Evolutionary conservation across 2,888 invertebrate genomes (phyloP), one percentile per base, ranked within the genome.

Genomic region (Leucophenga montana): DNA sequence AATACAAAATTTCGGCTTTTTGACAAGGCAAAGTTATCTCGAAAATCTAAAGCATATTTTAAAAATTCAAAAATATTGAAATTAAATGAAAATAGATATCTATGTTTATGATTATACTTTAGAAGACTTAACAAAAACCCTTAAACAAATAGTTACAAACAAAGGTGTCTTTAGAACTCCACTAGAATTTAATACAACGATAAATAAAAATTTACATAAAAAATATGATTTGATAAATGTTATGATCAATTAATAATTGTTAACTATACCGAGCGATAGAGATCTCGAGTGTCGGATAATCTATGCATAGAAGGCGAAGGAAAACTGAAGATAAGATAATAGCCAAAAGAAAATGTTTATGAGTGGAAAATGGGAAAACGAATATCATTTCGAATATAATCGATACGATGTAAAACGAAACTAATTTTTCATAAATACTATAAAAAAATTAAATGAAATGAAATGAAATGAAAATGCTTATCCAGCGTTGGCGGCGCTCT

Each of bases 191-290:
- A 27, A 27, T 27, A 64, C 39, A 50, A 56, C 53, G 22, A 57
- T 22, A 62, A 50, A 64, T 64, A 27, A 1, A 33, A 61, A 64
- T 64, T 64, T 46, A 64, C n/a, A 71, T 61, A 71, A 69, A 68
- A 66, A 66, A 76, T 68, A 71, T 75, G 61, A 70, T 75, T 78
- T 79, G 80, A 82, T 79, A 84, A 79, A 82, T 82, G 84, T 84
- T 82, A 82, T 80, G 82, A 80, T 72, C 82, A 78, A 82, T 84
- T 82, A 82, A 84, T 84, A 82, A 82, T 84, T 82, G 82, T 80
- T 82, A 84, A 84, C 82, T 80, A 77, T 78, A 79, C 75, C 77
- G 77, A 64, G 61, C 74, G 81, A 79, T 79, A 74, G 74, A 75
- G 73, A 78, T 76, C 68, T 68, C 76, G 73, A 75, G 73, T 69